phyloP scores from a whole-genome alignment of 2,797 vertebrate species.

The Ctenochaetus hawaiiensis region DNA sequence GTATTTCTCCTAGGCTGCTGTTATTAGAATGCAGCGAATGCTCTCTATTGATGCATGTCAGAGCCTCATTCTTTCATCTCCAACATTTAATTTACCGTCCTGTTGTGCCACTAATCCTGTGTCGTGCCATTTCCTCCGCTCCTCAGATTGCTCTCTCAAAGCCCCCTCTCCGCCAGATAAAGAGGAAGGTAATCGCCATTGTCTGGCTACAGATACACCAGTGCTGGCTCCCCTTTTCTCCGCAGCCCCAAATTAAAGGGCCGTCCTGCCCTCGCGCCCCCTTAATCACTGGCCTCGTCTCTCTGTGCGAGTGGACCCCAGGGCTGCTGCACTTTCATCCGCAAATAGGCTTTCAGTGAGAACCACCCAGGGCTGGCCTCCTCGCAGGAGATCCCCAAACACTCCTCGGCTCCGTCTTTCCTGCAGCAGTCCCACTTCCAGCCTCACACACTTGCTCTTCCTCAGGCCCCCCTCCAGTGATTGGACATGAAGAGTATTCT shows the following conservation, averaged over 20 bases:
- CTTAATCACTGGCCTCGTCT: constrained; percentile 88
- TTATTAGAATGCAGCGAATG: constrained; percentile 90
- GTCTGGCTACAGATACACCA: constrained; percentile 94
- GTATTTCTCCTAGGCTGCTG: constrained; percentile 89
- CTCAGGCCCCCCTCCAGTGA: constrained; percentile 57
- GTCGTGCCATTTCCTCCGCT: constrained; percentile 99
- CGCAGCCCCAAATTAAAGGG: constrained; percentile 89
- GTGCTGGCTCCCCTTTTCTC: constrained; percentile 87
- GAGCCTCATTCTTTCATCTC: constrained; percentile 94
- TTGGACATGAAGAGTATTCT: constrained; percentile 73
- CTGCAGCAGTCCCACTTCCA: constrained; percentile 63
- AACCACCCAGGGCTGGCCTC: constrained; percentile 81
- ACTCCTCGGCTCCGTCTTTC: constrained; percentile 58
- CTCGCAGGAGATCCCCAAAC: constrained; percentile 70
- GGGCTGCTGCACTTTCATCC: constrained; percentile 88
- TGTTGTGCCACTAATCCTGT: constrained; percentile 97
- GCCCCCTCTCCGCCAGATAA: constrained; percentile 98
- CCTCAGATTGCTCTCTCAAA: constrained; percentile 97
- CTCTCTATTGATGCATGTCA: constrained; percentile 92
- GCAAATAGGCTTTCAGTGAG: constrained; percentile 85
- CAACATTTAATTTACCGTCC: constrained; percentile 98
- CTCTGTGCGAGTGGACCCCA: constrained; percentile 86
- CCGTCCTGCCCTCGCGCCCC: constrained; percentile 87
- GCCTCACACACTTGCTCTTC: constrained; percentile 55
- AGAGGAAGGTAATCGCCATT: constrained; percentile 98